A percentile compares a stretch with the other conserved stretches of the same genome.
phyloP scores from a whole-genome alignment of 2,797 vertebrate species.

The Acanthiza pusilla region DNA sequence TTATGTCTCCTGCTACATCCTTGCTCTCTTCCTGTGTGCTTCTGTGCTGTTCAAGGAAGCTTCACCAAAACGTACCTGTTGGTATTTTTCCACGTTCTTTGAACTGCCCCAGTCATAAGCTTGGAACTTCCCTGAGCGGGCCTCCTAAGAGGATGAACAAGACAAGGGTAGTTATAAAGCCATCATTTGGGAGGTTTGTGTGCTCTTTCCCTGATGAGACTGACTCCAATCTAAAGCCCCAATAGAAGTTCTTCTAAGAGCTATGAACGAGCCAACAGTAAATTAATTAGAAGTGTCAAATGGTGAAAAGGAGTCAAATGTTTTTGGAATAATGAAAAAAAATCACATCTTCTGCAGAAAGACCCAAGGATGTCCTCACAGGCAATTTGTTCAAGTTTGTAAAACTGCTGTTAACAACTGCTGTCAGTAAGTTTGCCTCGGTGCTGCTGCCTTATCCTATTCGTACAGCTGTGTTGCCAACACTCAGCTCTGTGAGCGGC shows the following conservation, averaged over 20 bases:
- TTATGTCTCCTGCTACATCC: neutral
- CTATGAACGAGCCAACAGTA: neutral
- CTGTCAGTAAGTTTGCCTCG: neutral
- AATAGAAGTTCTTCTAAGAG: neutral
- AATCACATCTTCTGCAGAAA: neutral
- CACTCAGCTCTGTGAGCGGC: neutral
- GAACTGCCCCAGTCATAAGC: conserved; percentile 64
- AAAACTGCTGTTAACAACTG: neutral
- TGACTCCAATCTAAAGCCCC: neutral
- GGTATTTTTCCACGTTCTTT: conserved; percentile 57
- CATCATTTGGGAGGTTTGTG: neutral
- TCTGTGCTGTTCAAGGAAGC: neutral
- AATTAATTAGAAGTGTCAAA: neutral
- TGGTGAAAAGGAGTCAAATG: neutral
- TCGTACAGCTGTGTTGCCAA: neutral
- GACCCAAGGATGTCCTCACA: fast-evolving
- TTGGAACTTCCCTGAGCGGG: conserved; percentile 60
- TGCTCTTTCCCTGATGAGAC: neutral
- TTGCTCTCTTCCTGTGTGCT: neutral
- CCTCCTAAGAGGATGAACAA: conserved; percentile 45
- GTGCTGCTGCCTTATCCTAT: neutral
- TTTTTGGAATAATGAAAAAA: neutral
- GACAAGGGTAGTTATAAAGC: neutral
- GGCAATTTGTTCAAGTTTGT: neutral
- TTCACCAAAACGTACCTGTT: conserved; percentile 55